A percentile compares a stretch with the other conserved stretches of the same genome.
Conservation (phyloP, 2,888 invertebrate species). For the Platerodrilus igneus region DNA sequence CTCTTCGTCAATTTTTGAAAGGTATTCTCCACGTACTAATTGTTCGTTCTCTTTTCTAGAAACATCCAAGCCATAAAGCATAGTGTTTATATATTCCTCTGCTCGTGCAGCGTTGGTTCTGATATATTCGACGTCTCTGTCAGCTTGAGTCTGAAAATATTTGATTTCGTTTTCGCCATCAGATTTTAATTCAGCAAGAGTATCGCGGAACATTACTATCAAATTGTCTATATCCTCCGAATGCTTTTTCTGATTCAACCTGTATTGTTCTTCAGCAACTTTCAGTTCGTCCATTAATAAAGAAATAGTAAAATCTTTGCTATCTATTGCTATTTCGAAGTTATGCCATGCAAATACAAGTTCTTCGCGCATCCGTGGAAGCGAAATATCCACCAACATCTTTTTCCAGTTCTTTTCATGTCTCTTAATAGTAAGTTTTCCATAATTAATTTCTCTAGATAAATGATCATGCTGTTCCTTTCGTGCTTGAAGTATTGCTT, state of each 20-base stretch:
- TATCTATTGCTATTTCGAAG: slow-evolving; percentile 48
- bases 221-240: slow-evolving; percentile 44
- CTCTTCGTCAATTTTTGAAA: slow-evolving; percentile 40
- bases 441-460: slow-evolving; percentile 43
- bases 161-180: slow-evolving; percentile 38
- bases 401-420: slow-evolving; percentile 45
- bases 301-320: slow-evolving; percentile 47
- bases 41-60: slow-evolving; percentile 39
- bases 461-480: slow-evolving; percentile 40
- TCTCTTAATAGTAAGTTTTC: slow-evolving; percentile 38
- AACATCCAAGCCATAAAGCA: slow-evolving; percentile 52
- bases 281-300: slow-evolving; percentile 45
- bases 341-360: slow-evolving; percentile 46
- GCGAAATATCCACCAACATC: slow-evolving; percentile 42
- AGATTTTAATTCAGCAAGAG: slow-evolving; percentile 38
- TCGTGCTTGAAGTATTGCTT: slow-evolving; percentile 33
- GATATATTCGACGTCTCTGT: slow-evolving; percentile 47
- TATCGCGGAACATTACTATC: slow-evolving; percentile 39
- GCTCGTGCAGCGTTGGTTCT: slow-evolving; percentile 46
- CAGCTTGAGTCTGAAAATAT: slow-evolving; percentile 46
- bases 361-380: slow-evolving; percentile 45
- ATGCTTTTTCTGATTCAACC: slow-evolving; percentile 42
- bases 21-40: slow-evolving; percentile 38
- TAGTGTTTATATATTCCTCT: slow-evolving; percentile 50
- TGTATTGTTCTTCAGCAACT: slow-evolving; percentile 45